Evolutionary conservation across 2,888 invertebrate species (phyloP).

Genomic region (Pammene aurita): DNA sequence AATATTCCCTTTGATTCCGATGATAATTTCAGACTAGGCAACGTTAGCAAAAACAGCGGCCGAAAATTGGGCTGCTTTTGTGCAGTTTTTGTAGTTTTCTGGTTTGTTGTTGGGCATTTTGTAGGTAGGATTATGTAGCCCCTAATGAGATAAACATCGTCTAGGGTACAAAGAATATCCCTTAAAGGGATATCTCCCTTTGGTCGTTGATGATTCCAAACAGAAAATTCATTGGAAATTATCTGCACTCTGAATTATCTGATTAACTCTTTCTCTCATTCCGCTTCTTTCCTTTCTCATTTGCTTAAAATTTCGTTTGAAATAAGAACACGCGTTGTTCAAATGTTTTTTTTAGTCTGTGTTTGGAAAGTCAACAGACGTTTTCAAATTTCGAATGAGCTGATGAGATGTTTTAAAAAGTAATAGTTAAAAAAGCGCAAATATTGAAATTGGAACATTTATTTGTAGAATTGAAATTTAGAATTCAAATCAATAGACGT

Average conservation of each 20-base stretch:
- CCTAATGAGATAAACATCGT: slow-evolving; percentile 29
- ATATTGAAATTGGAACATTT: slow-evolving; percentile 20
- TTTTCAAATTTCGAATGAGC: slow-evolving; percentile 1
- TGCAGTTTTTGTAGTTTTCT: slow-evolving; percentile 8
- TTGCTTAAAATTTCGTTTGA: slow-evolving; percentile 33
- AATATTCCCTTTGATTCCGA: slow-evolving; percentile 83
- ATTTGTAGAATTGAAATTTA: slow-evolving; percentile 49
- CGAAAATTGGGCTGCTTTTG: slow-evolving; percentile 11
- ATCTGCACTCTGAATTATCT: slow-evolving; percentile 37
- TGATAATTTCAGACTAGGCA: slow-evolving; percentile 76
- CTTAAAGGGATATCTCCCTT: slow-evolving; percentile 13
- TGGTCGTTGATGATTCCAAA: slow-evolving; percentile 31
- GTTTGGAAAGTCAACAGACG: slow-evolving; percentile 25
- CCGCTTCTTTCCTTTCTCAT: slow-evolving; percentile 27
- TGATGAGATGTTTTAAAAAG: slow-evolving; percentile 5
- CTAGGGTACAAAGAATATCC: slow-evolving; percentile 29
- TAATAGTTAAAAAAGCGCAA: not conserved
- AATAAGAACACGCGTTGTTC: slow-evolving; percentile 26
- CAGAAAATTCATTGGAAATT: slow-evolving; percentile 35
- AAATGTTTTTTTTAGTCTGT: slow-evolving; percentile 18
- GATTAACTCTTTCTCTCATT: slow-evolving; percentile 39
- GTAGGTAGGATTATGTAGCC: slow-evolving; percentile 1
- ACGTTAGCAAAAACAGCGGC: slow-evolving; percentile 63
- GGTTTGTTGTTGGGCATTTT: slow-evolving; percentile 21
- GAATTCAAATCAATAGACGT: slow-evolving; percentile 55